phyloP scores from a whole-genome alignment of 2,888 invertebrate genomes.

The Tetrapedia diversipes region DNA sequence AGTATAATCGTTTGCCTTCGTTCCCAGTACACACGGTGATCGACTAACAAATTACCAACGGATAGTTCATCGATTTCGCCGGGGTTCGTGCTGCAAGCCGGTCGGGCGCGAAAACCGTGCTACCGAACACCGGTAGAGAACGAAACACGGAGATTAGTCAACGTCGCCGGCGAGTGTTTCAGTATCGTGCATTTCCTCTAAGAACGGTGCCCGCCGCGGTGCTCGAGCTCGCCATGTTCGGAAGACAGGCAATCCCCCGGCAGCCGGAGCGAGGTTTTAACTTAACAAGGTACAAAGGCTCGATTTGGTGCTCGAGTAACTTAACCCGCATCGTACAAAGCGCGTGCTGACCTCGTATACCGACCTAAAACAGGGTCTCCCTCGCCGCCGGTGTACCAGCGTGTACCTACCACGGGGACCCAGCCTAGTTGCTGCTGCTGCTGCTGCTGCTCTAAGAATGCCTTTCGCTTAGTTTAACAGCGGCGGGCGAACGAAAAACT shows the following conservation, averaged over 20 bases:
- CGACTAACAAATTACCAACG: slow-evolving; percentile 38
- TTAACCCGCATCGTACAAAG: slow-evolving; percentile 72
- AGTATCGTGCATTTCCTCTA: slow-evolving; percentile 57
- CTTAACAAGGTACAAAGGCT: slow-evolving; percentile 69
- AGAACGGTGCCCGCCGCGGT: slow-evolving; percentile 29
- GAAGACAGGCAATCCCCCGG: slow-evolving; percentile 58
- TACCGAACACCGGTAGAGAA: slow-evolving; percentile 41
- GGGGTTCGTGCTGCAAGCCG: slow-evolving; percentile 6
- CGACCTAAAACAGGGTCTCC: slow-evolving; percentile 66
- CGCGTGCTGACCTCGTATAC: slow-evolving; percentile 68
- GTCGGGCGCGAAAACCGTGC: slow-evolving; percentile 43
- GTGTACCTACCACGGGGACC: slow-evolving; percentile 68
- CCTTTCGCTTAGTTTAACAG: slow-evolving; percentile 80
- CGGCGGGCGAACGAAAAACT: slow-evolving; percentile 73
- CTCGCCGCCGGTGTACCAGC: slow-evolving; percentile 55
- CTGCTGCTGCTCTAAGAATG: slow-evolving; percentile 65
- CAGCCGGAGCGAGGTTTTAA: slow-evolving; percentile 53
- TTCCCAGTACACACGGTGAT: background rate
- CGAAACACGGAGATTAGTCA: slow-evolving; percentile 56
- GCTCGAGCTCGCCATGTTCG: slow-evolving; percentile 56
- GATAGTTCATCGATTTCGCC: slow-evolving; percentile 42
- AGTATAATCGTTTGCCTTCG: too few species aligned
- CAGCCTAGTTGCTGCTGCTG: slow-evolving; percentile 62
- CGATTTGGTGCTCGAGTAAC: slow-evolving; percentile 71
- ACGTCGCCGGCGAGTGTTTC: slow-evolving; percentile 48